Percentiles rank a stretch among this genome's conserved stretches.
Conservation (phyloP, 1,140 invertebrate genomes). For the Tenebrio molitor region DNA sequence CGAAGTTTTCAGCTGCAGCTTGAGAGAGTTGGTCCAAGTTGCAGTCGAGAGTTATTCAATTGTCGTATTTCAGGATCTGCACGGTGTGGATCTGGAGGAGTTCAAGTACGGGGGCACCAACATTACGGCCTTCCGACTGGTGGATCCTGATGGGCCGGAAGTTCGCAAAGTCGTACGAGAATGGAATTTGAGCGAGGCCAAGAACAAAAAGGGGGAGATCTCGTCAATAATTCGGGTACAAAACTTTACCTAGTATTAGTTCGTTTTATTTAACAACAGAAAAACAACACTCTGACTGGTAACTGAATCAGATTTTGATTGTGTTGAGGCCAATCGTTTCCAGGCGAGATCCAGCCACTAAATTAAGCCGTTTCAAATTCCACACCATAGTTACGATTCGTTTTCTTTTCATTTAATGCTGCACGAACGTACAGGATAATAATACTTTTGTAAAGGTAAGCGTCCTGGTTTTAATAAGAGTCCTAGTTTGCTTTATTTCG, state of each 20-base stretch:
- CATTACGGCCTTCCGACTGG: constrained; percentile 89
- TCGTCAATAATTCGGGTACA: constrained; percentile 42
- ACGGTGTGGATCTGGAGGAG: constrained; percentile 91
- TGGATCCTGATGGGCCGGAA: constrained; percentile 82
- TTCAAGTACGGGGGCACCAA: constrained; percentile 95
- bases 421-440: constrained; percentile 70
- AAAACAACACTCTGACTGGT: background rate
- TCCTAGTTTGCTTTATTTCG: background rate
- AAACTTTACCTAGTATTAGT: constrained; percentile 13
- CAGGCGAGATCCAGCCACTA: background rate
- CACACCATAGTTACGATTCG: constrained; percentile 42
- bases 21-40: too few relatives aligned
- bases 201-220: constrained; percentile 55
- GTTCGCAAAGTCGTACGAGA: constrained; percentile 84
- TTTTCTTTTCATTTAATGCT: constrained; percentile 48
- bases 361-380: too few relatives aligned
- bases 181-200: constrained; percentile 71
- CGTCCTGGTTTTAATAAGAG: background rate
- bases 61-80: constrained; percentile 79
- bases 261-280: background rate
- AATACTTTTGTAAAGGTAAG: constrained; percentile 80
- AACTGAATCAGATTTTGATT: background rate
- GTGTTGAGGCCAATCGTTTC: background rate
- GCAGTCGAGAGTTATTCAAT: background rate
- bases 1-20: too few relatives aligned